These are phyloP conservation scores for Spatula versicolor DNA, from an alignment of 2,797 vertebrate genomes.

Conservation along the genomic window DNA sequence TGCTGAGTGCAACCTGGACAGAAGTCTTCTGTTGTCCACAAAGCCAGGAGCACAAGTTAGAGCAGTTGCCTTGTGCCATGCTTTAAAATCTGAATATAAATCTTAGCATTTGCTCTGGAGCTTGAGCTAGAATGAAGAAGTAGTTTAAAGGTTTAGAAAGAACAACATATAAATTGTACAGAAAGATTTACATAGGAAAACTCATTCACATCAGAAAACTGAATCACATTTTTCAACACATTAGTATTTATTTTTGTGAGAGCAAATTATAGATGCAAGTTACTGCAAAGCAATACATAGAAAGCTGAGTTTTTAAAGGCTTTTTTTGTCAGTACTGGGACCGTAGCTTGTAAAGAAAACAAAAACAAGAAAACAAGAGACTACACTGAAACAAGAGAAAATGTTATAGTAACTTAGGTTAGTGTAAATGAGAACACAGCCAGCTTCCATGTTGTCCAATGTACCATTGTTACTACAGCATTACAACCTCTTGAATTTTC, in stretches of 20 bases:
- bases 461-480: neutral
- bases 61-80: neutral
- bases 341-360: neutral
- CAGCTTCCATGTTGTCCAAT: neutral
- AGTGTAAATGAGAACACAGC: neutral
- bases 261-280: conserved; percentile 29
- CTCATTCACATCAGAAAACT: neutral
- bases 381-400: conserved; percentile 7
- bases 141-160: neutral
- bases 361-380: neutral
- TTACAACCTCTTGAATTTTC: conserved; percentile 15
- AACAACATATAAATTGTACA: neutral
- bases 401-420: neutral
- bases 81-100: neutral
- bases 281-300: neutral
- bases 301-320: conserved; percentile 13
- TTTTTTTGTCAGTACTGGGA: neutral
- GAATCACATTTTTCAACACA: neutral
- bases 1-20: neutral
- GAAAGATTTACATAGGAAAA: neutral
- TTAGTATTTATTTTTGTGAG: conserved; percentile 14
- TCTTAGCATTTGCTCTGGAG: conserved; percentile 7
- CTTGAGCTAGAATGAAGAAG: neutral
- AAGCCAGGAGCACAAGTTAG: neutral
- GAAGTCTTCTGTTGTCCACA: neutral